Evolutionary conservation across 2,113 vertebrate species (phyloP).

Genomic region (Chaetorhynchus papuensis): DNA sequence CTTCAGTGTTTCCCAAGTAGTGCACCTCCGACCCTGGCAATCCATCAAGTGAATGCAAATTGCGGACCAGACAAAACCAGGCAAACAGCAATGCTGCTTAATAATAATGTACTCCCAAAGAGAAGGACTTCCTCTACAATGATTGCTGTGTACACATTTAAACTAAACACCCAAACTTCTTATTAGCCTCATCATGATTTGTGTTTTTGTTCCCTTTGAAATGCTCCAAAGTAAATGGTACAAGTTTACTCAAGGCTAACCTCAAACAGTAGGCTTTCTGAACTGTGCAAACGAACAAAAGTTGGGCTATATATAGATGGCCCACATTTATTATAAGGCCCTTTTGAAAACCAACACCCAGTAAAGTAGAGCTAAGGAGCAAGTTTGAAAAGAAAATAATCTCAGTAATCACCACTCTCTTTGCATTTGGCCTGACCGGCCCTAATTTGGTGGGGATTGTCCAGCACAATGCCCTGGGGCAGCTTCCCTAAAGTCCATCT

Average conservation of each 20-base stretch:
- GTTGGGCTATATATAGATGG: constrained; percentile 38
- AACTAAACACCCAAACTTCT: constrained; percentile 73
- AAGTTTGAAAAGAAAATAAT: constrained; percentile 44
- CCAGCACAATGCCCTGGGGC: background rate
- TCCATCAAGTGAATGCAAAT: constrained; percentile 83
- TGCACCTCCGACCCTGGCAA: constrained; percentile 81
- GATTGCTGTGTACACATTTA: constrained; percentile 77
- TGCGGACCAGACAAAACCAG: constrained; percentile 78
- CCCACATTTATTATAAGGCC: constrained; percentile 39
- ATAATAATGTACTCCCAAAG: constrained; percentile 72
- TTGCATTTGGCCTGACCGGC: background rate
- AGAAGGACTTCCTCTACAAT: constrained; percentile 71
- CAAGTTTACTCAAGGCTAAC: constrained; percentile 74
- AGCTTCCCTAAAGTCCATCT: background rate
- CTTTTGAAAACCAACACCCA: constrained; percentile 61
- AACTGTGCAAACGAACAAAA: constrained; percentile 41
- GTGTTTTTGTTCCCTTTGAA: constrained; percentile 73
- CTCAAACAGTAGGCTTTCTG: constrained; percentile 69
- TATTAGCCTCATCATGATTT: constrained; percentile 70
- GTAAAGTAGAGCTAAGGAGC: constrained; percentile 30
- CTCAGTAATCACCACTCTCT: constrained; percentile 21
- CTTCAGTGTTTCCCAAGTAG: constrained; percentile 80
- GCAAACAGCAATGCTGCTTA: constrained; percentile 79
- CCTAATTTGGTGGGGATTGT: constrained; percentile 1
- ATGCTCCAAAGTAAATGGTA: constrained; percentile 70